phyloP scores from a whole-genome alignment of 2,113 vertebrate genomes.

The Dicrurus megarhynchus region DNA sequence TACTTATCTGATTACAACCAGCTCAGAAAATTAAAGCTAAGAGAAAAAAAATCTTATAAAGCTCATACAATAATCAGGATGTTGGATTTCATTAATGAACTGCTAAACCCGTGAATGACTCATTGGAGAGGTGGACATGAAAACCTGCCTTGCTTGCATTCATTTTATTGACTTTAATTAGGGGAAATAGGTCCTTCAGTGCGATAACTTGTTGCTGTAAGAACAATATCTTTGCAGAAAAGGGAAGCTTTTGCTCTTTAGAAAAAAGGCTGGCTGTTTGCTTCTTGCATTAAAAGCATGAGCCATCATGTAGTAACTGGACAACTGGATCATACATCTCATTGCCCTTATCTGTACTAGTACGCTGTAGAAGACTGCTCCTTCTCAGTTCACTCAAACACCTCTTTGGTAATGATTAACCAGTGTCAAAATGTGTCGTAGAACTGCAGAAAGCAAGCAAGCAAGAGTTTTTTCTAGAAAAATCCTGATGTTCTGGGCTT shows the following conservation, averaged over 20 bases:
- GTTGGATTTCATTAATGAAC: not conserved
- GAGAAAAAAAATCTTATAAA: not conserved
- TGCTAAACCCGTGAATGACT: not conserved
- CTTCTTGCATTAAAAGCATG: not conserved
- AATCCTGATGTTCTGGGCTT: not conserved
- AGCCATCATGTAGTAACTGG: not conserved
- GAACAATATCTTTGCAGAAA: not conserved
- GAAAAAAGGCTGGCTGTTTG: not conserved
- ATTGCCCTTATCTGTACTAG: not conserved
- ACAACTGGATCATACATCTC: not conserved
- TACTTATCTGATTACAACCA: conserved; percentile 14
- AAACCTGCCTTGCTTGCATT: not conserved
- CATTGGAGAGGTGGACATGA: not conserved
- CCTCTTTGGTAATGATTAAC: not conserved
- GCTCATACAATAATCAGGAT: not conserved
- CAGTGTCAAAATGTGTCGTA: not conserved
- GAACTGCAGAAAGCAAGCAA: not conserved
- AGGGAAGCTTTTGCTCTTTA: not conserved
- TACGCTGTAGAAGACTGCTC: not conserved
- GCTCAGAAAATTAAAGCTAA: not conserved
- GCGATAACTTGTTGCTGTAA: not conserved
- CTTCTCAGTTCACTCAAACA: not conserved
- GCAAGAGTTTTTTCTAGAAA: not conserved
- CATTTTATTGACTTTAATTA: not conserved
- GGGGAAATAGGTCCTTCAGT: not conserved